Evolutionary conservation across 2,888 invertebrate genomes (phyloP), one percentile per base, ranked within the genome.

Genomic region (Unio pictorum): DNA sequence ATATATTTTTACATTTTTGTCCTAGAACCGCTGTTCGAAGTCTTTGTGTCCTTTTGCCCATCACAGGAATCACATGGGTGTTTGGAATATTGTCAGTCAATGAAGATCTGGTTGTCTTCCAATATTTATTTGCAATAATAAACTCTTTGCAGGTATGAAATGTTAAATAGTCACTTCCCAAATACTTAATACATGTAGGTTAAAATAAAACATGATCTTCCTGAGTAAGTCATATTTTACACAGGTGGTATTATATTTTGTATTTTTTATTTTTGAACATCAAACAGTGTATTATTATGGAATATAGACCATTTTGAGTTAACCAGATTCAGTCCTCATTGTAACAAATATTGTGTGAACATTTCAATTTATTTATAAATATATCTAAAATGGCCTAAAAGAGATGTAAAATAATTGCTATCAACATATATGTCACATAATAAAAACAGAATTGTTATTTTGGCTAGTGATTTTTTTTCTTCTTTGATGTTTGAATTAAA

Each of bases 1-100:
- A 28, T 30, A 18, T 55, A 23, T 56, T 30, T 23, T 54, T 28
- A 55, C 20, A 34, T 34, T 55, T 17, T 30, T 34, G 55, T 64
- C 72, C 0, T 66, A 84, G 85, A 64, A 75, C 79, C 54, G 78
- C 78, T 26, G 30, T 81, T 7, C 74, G 80, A 20, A 81, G 82
- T 56, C 62, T 81, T 18, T 75, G 82, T 72, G 81, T 81, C n/a
- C 69, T 84, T 45, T 66, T 84, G 26, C 84, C 84, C 0, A 65
- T 83, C 20, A 70, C 84, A 68, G 84, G 84, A 1, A 20, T 82
- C 2, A 81, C 85, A 1, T 85, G 84, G 85, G 69, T 84, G 23
- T 75, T 83, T 63, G 85, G 85, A 5, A 68, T 85, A n/a, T 71
- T 84, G 20, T 75, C 81, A 34, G 77, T 85, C 20, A 83, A 80